Base-by-base conservation (phyloP, 1,140 invertebrate genomes). In the Papilio polyxenes region DNA sequence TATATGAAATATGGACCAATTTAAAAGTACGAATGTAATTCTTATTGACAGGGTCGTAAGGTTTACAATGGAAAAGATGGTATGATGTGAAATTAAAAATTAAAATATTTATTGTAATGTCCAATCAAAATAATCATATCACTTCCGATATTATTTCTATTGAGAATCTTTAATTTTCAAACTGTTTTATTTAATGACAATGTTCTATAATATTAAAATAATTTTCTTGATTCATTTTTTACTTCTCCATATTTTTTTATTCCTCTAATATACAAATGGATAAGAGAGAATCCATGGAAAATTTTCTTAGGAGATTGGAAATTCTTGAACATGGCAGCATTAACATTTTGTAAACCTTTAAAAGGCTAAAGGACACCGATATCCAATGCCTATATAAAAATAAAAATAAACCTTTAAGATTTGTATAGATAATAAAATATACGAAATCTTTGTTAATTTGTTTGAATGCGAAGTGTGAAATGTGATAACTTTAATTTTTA, bases 401-500 rank as follows among this genome's bases (percentile, higher is more conserved):
- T n/a, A 11, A 5, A 75, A 75, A n/a, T 8, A 17, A 7, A 9
- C 2, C n/a, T 20, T 51, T 23, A n/a, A n/a, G 8, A n/a, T 1
- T 75, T 49, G 44, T 48, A 49, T 8, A 49, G 37, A 53, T 20
- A 49, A 75, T 53, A 23, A 20, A 15, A 11, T 15, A 10, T 69
- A 17, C 49, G 62, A 17, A 48, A 20, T 78, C 49, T 78, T 78
- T 56, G 53, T 56, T 59, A 56, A 31, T 49, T 69, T 80, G 48
- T 69, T 69, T 69, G 78, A 48, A 80, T 82, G 72, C 48, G 48
- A 8, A 23, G 77, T 49, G 69, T 77, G 76, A 85, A 82, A 82
- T 85, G 84, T 83, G 84, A 85, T 83, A 83, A 81, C 79, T 82
- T 80, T 79, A 74, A 37, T 76, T 69, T 49, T 79, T 65, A 65